Percentiles rank a stretch among this genome's conserved stretches.
phyloP scores from a whole-genome alignment of 2,797 vertebrate genomes.

The Adrianichthys oophorus region DNA sequence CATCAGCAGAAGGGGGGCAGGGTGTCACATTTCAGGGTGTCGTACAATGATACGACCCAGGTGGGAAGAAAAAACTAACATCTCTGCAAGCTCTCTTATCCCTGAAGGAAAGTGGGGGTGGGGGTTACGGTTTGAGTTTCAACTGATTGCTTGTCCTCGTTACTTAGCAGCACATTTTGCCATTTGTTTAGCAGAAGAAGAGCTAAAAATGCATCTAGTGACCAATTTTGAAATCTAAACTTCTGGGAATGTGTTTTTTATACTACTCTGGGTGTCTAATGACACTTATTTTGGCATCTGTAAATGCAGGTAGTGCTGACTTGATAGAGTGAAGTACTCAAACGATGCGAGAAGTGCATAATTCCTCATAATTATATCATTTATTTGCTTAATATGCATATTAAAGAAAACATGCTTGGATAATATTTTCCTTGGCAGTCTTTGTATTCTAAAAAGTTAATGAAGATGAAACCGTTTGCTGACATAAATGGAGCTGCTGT shows the following conservation, averaged over 20 bases:
- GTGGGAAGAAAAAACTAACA: constrained; percentile 55
- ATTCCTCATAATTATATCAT: constrained; percentile 8
- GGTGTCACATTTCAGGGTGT: constrained; percentile 31
- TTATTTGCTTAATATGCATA: constrained; percentile 9
- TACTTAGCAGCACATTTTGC: constrained; percentile 43
- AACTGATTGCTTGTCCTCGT: constrained; percentile 48
- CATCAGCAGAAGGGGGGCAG: constrained; percentile 9
- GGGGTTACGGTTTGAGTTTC: constrained; percentile 49
- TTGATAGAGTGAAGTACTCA: constrained; percentile 17
- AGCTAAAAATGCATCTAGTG: constrained; percentile 39
- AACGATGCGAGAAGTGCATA: constrained; percentile 30
- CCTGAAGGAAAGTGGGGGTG: constrained; percentile 30
- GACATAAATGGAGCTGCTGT: too few relatives aligned
- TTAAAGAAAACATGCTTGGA: constrained; percentile 4
- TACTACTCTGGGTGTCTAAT: constrained; percentile 24
- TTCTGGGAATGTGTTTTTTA: constrained; percentile 36
- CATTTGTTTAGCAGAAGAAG: constrained; percentile 38
- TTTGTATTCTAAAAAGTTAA: constrained; percentile 6
- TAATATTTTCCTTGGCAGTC: constrained; percentile 3
- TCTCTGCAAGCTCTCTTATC: constrained; percentile 40
- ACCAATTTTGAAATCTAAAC: constrained; percentile 40
- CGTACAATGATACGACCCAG: constrained; percentile 53
- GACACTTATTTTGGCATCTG: constrained; percentile 20
- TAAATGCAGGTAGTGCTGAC: constrained; percentile 9
- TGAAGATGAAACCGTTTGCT: constrained; percentile 8